These are phyloP conservation scores for Pollenia amentaria DNA, from an alignment of 2,888 invertebrate genomes.

Conservation along the genomic window DNA sequence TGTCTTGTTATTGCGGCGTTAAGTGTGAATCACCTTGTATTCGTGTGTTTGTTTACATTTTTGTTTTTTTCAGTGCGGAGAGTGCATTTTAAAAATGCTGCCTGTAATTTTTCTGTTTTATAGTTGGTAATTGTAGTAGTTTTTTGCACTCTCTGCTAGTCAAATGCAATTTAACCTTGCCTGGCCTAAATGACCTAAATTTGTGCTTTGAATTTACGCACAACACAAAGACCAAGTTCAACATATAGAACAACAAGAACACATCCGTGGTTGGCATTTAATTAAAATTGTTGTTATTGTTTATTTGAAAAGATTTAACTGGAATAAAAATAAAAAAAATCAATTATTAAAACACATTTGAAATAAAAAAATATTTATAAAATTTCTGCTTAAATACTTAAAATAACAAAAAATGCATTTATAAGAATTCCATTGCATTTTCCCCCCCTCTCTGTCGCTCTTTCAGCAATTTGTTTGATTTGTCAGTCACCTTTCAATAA, in stretches of 20 bases:
- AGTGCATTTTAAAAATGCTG: conserved; percentile 20
- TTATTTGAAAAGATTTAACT: background rate
- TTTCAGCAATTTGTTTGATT: background rate
- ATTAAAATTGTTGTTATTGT: conserved; percentile 19
- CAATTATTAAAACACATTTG: conserved; percentile 21
- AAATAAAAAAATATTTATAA: conserved; percentile 5
- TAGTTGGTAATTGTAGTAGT: conserved; percentile 1
- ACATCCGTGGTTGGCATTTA: conserved; percentile 53
- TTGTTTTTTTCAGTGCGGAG: background rate
- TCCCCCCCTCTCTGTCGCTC: background rate
- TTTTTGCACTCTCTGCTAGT: background rate
- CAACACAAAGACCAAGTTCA: conserved; percentile 26
- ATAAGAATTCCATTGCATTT: conserved; percentile 63
- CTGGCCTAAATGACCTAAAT: conserved; percentile 53
- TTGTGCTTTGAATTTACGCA: conserved; percentile 36
- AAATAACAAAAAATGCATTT: conserved; percentile 57
- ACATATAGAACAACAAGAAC: conserved; percentile 31
- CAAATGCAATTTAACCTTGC: conserved; percentile 59
- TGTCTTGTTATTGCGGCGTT: background rate
- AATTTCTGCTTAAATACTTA: conserved; percentile 23
- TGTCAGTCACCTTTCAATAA: conserved; percentile 64
- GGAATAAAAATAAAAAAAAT: conserved; percentile 10
- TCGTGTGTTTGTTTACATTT: conserved; percentile 54
- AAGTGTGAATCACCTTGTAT: background rate
- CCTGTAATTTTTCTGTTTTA: conserved; percentile 30